A percentile compares a stretch with the other conserved stretches of the same genome.
Evolutionary conservation across 2,797 vertebrate species (phyloP).

Genomic region (Darevskia nairensis): DNA sequence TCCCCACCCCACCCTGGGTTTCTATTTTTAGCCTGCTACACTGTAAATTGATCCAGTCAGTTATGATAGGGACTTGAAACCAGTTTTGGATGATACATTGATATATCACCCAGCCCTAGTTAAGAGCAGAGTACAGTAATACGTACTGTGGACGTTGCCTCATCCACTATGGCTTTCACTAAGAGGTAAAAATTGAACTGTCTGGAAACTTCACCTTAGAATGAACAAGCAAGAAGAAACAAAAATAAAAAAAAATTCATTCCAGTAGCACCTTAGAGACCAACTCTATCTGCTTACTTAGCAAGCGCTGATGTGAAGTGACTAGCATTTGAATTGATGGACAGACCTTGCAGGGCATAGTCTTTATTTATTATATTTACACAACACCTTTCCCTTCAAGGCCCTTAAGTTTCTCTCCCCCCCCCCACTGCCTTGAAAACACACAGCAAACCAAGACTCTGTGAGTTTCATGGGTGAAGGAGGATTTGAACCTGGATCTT

Average conservation of each 20-base stretch:
- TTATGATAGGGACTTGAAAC: no score
- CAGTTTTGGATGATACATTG: no score
- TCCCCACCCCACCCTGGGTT: background rate
- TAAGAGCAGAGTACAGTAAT: no score
- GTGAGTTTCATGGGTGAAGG: background rate
- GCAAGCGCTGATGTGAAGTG: background rate
- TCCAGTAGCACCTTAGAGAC: no score
- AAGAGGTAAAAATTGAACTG: background rate
- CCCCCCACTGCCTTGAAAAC: background rate
- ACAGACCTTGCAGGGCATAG: background rate
- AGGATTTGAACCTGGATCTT: background rate
- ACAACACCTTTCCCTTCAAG: background rate
- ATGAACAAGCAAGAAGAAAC: background rate
- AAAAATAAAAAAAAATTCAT: no score
- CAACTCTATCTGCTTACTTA: background rate
- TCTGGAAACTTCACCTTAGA: background rate
- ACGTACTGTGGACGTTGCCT: no score
- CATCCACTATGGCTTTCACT: background rate
- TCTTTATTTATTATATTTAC: background rate
- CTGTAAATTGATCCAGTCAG: background rate
- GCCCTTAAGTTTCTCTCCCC: background rate
- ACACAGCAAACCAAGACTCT: background rate
- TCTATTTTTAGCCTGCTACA: background rate
- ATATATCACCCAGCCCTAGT: no score
- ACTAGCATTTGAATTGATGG: background rate